Conservation (phyloP, 1,140 invertebrate genomes). For the Acromyrmex echinatior region DNA sequence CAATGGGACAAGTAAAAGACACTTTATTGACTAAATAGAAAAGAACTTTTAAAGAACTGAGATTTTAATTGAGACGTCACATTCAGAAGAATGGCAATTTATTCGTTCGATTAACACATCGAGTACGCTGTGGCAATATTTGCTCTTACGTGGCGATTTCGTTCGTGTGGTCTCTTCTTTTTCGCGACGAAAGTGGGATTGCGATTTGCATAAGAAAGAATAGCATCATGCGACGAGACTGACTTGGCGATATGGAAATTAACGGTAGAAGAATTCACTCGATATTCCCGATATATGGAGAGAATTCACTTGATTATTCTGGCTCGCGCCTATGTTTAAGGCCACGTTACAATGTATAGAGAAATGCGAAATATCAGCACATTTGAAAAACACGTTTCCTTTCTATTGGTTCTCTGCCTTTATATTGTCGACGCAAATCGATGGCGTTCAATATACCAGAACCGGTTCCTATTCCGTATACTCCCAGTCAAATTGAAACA, state of each 20-base stretch:
- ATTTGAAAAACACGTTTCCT: slow-evolving; percentile 27
- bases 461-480: neutral
- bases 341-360: neutral
- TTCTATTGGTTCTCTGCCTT: neutral
- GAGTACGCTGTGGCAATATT: slow-evolving; percentile 15
- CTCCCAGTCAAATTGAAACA: slow-evolving; percentile 14
- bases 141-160: neutral
- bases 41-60: neutral
- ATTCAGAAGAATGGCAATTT: neutral
- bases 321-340: slow-evolving; percentile 23
- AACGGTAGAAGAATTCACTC: slow-evolving; percentile 1
- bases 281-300: slow-evolving; percentile 30
- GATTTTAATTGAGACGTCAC: neutral
- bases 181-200: neutral
- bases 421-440: slow-evolving; percentile 40
- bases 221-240: neutral
- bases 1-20: neutral
- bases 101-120: slow-evolving; percentile 31
- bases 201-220: slow-evolving; percentile 43
- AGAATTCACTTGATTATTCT: slow-evolving; percentile 16
- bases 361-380: slow-evolving; percentile 2
- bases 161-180: neutral
- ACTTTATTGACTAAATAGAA: neutral
- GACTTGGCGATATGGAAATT: slow-evolving; percentile 26
- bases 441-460: neutral